Evolutionary conservation across 2,797 vertebrate species (phyloP).

Genomic region (Hipposideros larvatus): DNA sequence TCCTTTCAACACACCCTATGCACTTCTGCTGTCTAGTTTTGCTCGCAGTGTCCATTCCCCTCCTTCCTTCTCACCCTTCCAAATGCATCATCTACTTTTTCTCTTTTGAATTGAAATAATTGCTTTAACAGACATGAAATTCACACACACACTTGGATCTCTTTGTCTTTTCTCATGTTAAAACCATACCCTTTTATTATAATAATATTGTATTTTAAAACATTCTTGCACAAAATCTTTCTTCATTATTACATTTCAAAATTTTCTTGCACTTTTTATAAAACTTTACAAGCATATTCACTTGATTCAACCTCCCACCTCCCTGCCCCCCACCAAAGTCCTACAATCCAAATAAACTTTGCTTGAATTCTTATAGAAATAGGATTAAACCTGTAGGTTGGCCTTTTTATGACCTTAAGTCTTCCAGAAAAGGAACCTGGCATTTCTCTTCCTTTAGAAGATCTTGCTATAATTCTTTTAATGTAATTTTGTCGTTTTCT

Average conservation of each 20-base stretch:
- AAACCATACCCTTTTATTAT: neutral
- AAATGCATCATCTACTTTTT: neutral
- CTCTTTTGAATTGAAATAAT: neutral
- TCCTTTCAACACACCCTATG: neutral
- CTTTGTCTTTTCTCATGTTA: slow-evolving; percentile 1
- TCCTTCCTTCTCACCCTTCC: neutral
- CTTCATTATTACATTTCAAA: neutral
- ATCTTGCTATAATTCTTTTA: slow-evolving; percentile 13
- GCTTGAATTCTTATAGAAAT: slow-evolving; percentile 9
- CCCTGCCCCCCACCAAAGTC: neutral
- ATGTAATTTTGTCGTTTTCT: neutral
- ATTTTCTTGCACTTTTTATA: slow-evolving; percentile 20
- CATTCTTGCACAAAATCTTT: neutral
- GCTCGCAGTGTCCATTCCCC: neutral
- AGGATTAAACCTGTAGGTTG: neutral
- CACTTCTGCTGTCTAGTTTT: neutral
- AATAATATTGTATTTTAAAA: slow-evolving; percentile 12
- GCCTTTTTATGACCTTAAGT: neutral
- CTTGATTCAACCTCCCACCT: neutral
- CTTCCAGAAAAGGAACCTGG: neutral
- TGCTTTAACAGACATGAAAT: neutral
- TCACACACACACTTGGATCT: neutral
- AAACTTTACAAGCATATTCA: neutral
- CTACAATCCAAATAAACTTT: neutral
- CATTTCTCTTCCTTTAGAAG: neutral